phyloP scores from a whole-genome alignment of 1,140 invertebrate species.

The Lysiphlebus fabarum region DNA sequence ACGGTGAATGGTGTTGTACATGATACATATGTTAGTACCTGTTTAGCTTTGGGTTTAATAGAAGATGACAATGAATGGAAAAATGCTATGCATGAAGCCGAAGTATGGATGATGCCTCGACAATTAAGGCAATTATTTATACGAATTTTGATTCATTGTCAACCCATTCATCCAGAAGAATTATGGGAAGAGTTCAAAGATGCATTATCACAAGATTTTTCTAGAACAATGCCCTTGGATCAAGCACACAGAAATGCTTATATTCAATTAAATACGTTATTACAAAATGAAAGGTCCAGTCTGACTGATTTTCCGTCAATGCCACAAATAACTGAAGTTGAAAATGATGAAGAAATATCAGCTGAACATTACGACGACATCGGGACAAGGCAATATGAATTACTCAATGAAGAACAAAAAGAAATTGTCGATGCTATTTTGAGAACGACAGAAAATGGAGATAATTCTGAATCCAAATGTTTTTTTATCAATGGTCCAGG shows the following conservation, averaged over 20 bases:
- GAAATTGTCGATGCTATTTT: not conserved
- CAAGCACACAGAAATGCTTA: not conserved
- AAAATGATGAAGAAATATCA: not conserved
- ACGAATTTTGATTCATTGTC: constrained; percentile 10
- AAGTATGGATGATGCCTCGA: constrained; percentile 21
- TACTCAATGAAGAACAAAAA: constrained; percentile 1
- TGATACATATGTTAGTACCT: constrained; percentile 18
- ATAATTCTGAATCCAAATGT: not conserved
- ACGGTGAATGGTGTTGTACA: constrained; percentile 18
- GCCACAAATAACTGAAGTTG: not conserved
- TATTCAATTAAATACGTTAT: not conserved
- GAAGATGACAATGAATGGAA: constrained; percentile 26
- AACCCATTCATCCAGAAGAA: constrained; percentile 11
- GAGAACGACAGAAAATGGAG: not conserved
- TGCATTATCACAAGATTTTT: constrained; percentile 18
- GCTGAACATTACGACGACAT: not conserved
- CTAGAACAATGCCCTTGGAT: not conserved
- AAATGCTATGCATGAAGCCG: constrained; percentile 19
- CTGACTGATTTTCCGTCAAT: constrained; percentile 1
- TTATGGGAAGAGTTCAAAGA: constrained; percentile 23
- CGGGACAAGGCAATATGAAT: not conserved
- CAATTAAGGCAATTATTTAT: constrained; percentile 12
- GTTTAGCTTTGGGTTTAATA: constrained; percentile 23
- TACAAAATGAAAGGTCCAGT: not conserved
- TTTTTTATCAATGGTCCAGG: not conserved